These are phyloP conservation scores for Fabriciana adippe DNA, from an alignment of 2,888 invertebrate species.

Conservation along the genomic window DNA sequence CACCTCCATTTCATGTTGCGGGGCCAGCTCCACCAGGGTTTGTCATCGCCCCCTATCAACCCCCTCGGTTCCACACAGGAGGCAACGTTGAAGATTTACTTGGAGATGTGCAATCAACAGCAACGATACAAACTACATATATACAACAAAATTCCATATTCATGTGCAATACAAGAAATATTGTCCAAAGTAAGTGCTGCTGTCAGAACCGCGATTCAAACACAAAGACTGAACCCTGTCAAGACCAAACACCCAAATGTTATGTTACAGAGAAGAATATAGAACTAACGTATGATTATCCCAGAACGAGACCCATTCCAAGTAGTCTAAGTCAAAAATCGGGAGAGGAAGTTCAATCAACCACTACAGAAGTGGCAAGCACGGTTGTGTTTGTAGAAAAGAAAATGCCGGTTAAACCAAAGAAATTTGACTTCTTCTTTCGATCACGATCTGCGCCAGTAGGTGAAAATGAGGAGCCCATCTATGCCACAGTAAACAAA, in stretches of 20 bases:
- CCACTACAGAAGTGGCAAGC: slow-evolving; percentile 78
- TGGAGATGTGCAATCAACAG: slow-evolving; percentile 84
- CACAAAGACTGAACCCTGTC: slow-evolving; percentile 46
- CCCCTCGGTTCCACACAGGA: slow-evolving; percentile 77
- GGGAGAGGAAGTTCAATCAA: slow-evolving; percentile 62
- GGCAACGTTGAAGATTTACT: slow-evolving; percentile 87
- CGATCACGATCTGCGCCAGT: slow-evolving; percentile 79
- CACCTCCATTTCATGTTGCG: slow-evolving; percentile 66
- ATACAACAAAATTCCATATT: slow-evolving; percentile 78
- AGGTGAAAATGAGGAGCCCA: slow-evolving; percentile 76
- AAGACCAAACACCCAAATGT: slow-evolving; percentile 59
- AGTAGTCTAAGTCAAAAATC: slow-evolving; percentile 62
- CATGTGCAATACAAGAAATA: slow-evolving; percentile 75
- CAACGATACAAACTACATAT: slow-evolving; percentile 68
- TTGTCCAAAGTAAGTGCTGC: slow-evolving; percentile 71
- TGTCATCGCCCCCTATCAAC: slow-evolving; percentile 67
- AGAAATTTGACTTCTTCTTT: slow-evolving; percentile 76
- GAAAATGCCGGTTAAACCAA: slow-evolving; percentile 72
- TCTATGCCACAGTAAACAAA: slow-evolving; percentile 79
- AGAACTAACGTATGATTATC: slow-evolving; percentile 77
- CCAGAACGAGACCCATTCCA: slow-evolving; percentile 67
- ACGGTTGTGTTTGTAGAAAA: slow-evolving; percentile 78
- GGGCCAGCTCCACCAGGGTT: slow-evolving; percentile 74
- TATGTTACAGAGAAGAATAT: slow-evolving; percentile 80
- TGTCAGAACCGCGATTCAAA: slow-evolving; percentile 59